phyloP scores from a whole-genome alignment of 2,888 invertebrate genomes.

The Phyto melanocephala region DNA sequence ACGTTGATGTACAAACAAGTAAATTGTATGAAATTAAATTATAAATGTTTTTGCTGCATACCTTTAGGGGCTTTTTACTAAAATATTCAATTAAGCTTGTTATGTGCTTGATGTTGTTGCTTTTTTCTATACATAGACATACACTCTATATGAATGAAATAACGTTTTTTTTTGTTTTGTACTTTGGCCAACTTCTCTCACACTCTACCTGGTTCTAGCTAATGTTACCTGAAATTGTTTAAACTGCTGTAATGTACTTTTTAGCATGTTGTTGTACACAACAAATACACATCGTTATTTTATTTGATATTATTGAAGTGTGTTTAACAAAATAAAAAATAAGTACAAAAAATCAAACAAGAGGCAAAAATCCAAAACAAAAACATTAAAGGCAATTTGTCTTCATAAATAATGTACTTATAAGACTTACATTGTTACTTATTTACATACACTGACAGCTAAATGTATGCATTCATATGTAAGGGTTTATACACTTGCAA shows the following conservation, averaged over 20 bases:
- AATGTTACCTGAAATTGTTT: background rate
- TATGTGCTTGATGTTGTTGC: conserved; percentile 39
- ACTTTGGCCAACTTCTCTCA: background rate
- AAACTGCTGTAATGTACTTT: background rate
- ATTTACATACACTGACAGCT: too few relatives aligned
- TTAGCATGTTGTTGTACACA: background rate
- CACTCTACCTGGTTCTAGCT: background rate
- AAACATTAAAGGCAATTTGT: conserved; percentile 27
- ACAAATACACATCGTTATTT: background rate
- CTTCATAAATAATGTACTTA: conserved; percentile 6
- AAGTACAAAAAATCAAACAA: background rate
- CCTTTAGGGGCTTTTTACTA: conserved; percentile 44
- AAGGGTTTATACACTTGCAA: too few relatives aligned
- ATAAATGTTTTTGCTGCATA: conserved; percentile 45
- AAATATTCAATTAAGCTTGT: conserved; percentile 58
- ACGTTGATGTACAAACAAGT: background rate
- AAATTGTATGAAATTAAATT: conserved; percentile 49
- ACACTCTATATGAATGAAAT: background rate
- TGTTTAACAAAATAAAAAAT: too few relatives aligned
- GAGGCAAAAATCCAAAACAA: background rate
- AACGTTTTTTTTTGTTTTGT: background rate
- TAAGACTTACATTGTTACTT: too few relatives aligned
- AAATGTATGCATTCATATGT: too few relatives aligned
- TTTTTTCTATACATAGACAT: background rate
- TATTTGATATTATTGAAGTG: conserved; percentile 13